Base-by-base conservation (phyloP, 1,140 invertebrate genomes). In the Aphaenogaster floridana region DNA sequence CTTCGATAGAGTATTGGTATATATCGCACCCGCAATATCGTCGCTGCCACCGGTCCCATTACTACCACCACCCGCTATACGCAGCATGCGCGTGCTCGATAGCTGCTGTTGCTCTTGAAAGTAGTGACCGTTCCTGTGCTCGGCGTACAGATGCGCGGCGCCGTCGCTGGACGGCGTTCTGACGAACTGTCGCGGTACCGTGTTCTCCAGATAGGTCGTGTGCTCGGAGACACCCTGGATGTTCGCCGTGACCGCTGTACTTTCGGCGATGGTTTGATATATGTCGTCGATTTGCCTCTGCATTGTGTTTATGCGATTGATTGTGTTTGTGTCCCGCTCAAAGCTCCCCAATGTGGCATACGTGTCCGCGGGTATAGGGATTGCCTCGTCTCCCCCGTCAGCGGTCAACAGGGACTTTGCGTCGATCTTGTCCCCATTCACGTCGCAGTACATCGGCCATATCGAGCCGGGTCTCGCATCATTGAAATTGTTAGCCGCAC, bases 401-500 rank as follows among this genome's bases (percentile, higher is more conserved):
- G 80, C 66, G 17, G 80, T 52, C 54, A 90, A 48, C 2, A 77
- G 34, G 0, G 69, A 42, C 28, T 85, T 93, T 0, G 93, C 92
- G 15, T 92, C 88, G 13, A 88, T 76, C 15, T 89, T 86, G 1
- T 89, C 88, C 1, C 88, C 86, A 3, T 92, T 91, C 9, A 86
- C 96, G 61, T 97, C 96, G 11, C 96, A 96, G 80, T 97, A 97
- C 59, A 96, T 96, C 3, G 97, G 96, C 96, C 97, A 97, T 1
- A 96, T 96, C n/a, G 96, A 95, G 68, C 93, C 96, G 4, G 95
- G 93, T 21, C 54, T 95, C 86, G 72, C 93, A 92, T 91, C 36
- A 88, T 64, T 74, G 78, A 89, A 90, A 93, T 71, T 68, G 84
- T 87, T 92, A 2, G 89, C 79, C 0, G 90, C 68, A 2, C 96